phyloP scores from a whole-genome alignment of 2,888 invertebrate species.

The Drosophila mettleri region DNA sequence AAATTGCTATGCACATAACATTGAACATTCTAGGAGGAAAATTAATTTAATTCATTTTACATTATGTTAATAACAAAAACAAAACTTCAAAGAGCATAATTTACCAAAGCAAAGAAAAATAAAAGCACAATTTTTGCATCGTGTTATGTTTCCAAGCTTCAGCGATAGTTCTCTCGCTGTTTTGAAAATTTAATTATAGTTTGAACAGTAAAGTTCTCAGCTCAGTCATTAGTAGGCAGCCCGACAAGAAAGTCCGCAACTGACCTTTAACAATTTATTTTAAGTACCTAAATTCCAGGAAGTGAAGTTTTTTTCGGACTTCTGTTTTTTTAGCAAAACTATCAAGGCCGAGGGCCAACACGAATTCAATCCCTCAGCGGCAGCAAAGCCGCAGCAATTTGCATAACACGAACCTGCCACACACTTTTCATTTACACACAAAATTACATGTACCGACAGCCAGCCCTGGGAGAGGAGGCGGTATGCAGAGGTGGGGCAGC shows the following conservation, averaged over 20 bases:
- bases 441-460: slow-evolving; percentile 59
- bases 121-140: not conserved
- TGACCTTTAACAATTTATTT: slow-evolving; percentile 14
- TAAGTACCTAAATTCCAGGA: slow-evolving; percentile 26
- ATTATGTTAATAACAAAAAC: no score
- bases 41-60: no score
- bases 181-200: slow-evolving; percentile 36
- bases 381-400: slow-evolving; percentile 58
- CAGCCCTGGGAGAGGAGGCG: not conserved
- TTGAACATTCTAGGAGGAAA: no score
- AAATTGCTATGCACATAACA: no score
- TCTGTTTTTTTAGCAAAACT: slow-evolving; percentile 28
- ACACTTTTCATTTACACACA: slow-evolving; percentile 73
- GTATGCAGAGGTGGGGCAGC: not conserved
- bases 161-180: not conserved
- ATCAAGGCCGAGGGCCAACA: slow-evolving; percentile 30
- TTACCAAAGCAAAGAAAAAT: not conserved
- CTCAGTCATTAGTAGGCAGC: slow-evolving; percentile 40
- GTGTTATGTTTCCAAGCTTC: not conserved
- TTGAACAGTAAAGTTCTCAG: slow-evolving; percentile 27
- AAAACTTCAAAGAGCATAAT: not conserved
- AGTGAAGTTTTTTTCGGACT: slow-evolving; percentile 5
- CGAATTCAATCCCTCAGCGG: slow-evolving; percentile 50
- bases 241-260: slow-evolving; percentile 1
- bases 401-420: slow-evolving; percentile 68